These are phyloP conservation scores for Lethocerus indicus DNA, from an alignment of 1,140 invertebrate species.

Conservation along the genomic window DNA sequence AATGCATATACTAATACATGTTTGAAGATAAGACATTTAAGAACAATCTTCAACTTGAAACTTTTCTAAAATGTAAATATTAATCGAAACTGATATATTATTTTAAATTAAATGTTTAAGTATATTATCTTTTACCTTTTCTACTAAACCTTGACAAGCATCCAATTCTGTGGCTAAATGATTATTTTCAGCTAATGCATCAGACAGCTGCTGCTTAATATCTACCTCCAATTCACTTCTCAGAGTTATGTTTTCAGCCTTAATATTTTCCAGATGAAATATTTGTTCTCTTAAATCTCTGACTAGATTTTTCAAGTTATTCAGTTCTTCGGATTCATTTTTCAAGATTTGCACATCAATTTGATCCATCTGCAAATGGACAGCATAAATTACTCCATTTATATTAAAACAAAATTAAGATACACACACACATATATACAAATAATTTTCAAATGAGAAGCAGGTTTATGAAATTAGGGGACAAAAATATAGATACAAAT, in stretches of 20 bases:
- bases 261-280: background rate
- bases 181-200: background rate
- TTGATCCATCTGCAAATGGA: too few species aligned
- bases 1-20: too few species aligned
- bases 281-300: background rate
- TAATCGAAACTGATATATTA: background rate
- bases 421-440: too few species aligned
- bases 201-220: background rate
- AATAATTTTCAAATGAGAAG: too few species aligned
- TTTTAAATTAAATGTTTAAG: background rate
- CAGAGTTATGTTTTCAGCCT: background rate
- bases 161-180: background rate
- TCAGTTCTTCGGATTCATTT: background rate
- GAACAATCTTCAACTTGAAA: background rate
- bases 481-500: too few species aligned
- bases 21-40: background rate
- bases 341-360: too few species aligned
- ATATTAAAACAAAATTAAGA: too few species aligned
- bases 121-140: background rate
- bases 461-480: too few species aligned
- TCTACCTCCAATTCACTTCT: background rate
- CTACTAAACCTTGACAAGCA: background rate
- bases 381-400: too few species aligned
- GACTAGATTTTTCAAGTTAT: background rate
- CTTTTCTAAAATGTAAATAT: background rate